phyloP scores from a whole-genome alignment of 2,113 vertebrate genomes.

The Lipophrys pholis region DNA sequence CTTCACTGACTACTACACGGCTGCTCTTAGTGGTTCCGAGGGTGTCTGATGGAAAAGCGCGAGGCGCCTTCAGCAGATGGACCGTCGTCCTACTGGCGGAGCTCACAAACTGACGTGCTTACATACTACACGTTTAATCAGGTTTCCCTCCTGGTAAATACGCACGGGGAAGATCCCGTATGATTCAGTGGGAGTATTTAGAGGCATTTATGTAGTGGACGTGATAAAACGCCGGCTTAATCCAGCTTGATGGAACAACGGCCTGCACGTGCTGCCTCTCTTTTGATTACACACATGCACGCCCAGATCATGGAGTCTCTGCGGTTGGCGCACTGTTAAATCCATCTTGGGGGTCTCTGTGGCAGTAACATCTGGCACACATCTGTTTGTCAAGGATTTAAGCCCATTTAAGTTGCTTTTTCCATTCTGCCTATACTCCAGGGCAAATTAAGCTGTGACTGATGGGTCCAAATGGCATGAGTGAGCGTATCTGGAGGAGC shows the following conservation, averaged over 20 bases:
- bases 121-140: not conserved
- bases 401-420: slow-evolving; percentile 79
- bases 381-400: slow-evolving; percentile 82
- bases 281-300: slow-evolving; percentile 71
- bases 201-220: slow-evolving; percentile 4
- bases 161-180: not conserved
- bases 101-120: not conserved
- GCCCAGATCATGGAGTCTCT: slow-evolving; percentile 49
- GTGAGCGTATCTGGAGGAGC: slow-evolving; percentile 37
- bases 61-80: not conserved
- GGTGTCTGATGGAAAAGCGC: not conserved
- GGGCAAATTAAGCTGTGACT: slow-evolving; percentile 71
- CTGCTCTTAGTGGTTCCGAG: slow-evolving; percentile 16
- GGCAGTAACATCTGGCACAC: slow-evolving; percentile 80
- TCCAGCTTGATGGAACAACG: slow-evolving; percentile 66
- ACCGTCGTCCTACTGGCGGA: too few species aligned
- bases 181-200: not conserved
- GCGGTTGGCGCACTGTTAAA: slow-evolving; percentile 53
- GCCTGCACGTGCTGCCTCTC: slow-evolving; percentile 46
- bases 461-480: slow-evolving; percentile 68
- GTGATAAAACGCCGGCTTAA: slow-evolving; percentile 59
- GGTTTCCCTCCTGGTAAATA: slow-evolving; percentile 2
- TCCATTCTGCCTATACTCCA: slow-evolving; percentile 64
- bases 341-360: slow-evolving; percentile 69
- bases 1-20: slow-evolving; percentile 33